Evolutionary conservation across 1,140 invertebrate species (phyloP).

Genomic region (Dendroctonus ponderosae): DNA sequence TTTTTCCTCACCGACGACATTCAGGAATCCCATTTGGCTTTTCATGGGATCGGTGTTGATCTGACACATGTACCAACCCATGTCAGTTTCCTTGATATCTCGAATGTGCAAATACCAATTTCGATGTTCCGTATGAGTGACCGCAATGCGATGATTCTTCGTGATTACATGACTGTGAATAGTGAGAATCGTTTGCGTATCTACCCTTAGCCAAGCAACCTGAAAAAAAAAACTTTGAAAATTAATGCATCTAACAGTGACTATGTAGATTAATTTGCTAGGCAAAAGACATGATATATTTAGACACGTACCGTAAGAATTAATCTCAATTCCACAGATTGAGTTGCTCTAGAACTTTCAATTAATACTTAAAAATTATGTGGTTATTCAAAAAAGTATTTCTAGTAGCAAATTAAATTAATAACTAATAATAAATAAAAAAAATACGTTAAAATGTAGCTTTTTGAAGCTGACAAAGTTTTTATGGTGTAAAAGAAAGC

Average conservation of each 20-base stretch:
- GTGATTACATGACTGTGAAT: conserved; percentile 88
- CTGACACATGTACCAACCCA: conserved; percentile 87
- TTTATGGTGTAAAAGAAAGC: no score
- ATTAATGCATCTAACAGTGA: conserved; percentile 24
- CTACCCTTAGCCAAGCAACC: conserved; percentile 89
- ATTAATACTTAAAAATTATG: no score
- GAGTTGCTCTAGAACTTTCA: no score
- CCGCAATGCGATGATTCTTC: conserved; percentile 81
- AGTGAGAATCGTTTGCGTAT: conserved; percentile 89
- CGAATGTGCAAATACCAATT: conserved; percentile 84
- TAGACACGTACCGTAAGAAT: no score
- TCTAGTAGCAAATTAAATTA: no score
- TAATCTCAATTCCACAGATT: no score
- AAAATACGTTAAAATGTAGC: no score
- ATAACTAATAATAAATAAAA: no score
- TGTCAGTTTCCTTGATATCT: conserved; percentile 74
- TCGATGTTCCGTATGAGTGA: conserved; percentile 80
- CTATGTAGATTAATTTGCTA: no score
- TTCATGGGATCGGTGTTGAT: conserved; percentile 88
- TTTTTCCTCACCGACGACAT: conserved; percentile 76
- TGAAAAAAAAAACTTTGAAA: conserved; percentile 47
- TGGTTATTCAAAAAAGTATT: no score
- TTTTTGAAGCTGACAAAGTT: no score
- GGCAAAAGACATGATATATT: no score
- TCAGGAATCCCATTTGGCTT: conserved; percentile 80